Percentiles rank a stretch among this genome's conserved stretches.
These are phyloP conservation scores for Ciconia nigra DNA, from an alignment of 2,797 vertebrate genomes.

Conservation along the genomic window DNA sequence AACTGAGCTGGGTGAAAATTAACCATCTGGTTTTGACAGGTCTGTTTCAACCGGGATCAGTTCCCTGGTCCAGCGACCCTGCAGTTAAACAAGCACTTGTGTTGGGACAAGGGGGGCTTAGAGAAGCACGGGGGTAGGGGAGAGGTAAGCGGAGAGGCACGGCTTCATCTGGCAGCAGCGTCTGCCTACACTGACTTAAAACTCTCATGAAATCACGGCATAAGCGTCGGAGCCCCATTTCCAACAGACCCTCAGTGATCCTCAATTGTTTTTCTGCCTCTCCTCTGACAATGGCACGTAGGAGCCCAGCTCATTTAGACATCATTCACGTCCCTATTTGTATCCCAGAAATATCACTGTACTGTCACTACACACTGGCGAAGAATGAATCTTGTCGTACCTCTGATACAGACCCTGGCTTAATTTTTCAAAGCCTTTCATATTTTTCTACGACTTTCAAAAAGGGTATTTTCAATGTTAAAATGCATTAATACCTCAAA, in stretches of 20 bases:
- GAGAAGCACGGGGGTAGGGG: not conserved
- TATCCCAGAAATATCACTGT: not conserved
- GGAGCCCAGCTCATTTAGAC: not conserved
- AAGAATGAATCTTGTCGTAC: not conserved
- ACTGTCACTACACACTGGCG: not conserved
- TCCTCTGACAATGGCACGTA: not conserved
- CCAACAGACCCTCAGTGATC: not conserved
- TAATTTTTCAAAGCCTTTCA: not conserved
- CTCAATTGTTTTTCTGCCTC: not conserved
- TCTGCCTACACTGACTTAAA: not conserved
- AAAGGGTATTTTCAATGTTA: not conserved
- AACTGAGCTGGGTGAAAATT: constrained; percentile 27
- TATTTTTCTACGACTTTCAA: not conserved
- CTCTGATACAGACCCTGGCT: not conserved
- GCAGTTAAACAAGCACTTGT: not conserved
- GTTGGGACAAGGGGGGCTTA: not conserved
- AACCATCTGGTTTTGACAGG: constrained; percentile 36
- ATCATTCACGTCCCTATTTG: not conserved
- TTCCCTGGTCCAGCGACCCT: not conserved
- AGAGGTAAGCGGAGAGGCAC: not conserved
- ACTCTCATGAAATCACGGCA: not conserved
- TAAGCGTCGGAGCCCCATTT: not conserved
- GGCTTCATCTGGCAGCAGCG: not conserved
- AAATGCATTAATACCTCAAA: not conserved
- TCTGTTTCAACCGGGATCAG: not conserved